Base-by-base conservation (phyloP, 1,140 invertebrate species). In the Oedothorax gibbosus region DNA sequence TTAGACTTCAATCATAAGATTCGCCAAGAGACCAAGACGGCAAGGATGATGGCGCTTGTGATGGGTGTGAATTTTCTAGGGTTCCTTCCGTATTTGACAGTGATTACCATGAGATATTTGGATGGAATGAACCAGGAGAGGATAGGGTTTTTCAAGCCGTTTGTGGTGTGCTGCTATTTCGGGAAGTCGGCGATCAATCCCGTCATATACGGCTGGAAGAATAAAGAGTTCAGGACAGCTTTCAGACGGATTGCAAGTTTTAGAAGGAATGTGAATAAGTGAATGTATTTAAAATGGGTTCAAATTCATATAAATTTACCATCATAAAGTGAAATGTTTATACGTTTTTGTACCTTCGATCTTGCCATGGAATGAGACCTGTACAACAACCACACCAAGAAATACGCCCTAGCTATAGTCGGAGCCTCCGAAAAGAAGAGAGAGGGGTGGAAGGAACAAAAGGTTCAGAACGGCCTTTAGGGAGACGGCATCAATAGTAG, bases 121-220 rank as follows among this genome's bases (percentile, higher is more conserved):
- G 54, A 87, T 18, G 68, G 65, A 15, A 53, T 85, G n/a, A 65
- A 83, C 21, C 65, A 76, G 68, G 85, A 87, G 49, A 18, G 50
- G 8, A 49, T 82, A 5, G 80, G 21, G 7, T 73, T 68, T 14
- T 64, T 75, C 15, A 87, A 87, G 57, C 71, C 85, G 65, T 73
- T 85, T 49, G 82, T 86, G 15, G 86, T 88, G 12, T 69, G 86
- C 35, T 81, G 87, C 15, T 88, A 88, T 81, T 86, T 88, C 18
- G 88, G 87, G 10, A 88, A 88, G 85, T 88, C 87, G 5, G 86
- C 88, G 0, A 56, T 88, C 0, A 88, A 88, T 85, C 88, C 88
- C 15, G 57, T 88, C 12, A 87, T 88, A 14, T 88, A 88, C 57
- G 88, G 87, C 11, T 88, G 87, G 87, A 88, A 88, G 77, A 88